Percentiles rank a stretch among this genome's conserved stretches.
Evolutionary conservation across 2,113 vertebrate genomes (phyloP).

Genomic region (Eublepharis macularius): DNA sequence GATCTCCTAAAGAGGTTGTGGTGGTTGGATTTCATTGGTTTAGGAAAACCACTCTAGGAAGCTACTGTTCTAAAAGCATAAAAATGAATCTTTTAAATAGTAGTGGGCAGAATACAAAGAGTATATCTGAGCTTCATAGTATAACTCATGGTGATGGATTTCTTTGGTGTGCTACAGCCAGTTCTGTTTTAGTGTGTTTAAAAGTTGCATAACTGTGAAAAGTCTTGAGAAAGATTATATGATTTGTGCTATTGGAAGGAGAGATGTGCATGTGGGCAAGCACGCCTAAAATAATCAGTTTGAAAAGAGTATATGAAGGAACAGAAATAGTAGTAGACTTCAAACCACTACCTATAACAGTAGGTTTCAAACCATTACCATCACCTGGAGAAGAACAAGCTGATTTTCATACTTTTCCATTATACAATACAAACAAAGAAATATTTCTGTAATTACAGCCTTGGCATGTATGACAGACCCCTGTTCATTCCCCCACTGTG

Average conservation of each 20-base stretch:
- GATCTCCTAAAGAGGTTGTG: background rate
- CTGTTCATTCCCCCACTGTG: too few relatives aligned
- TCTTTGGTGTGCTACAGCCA: background rate
- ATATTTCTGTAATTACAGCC: background rate
- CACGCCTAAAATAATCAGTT: slow-evolving; percentile 45
- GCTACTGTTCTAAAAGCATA: background rate
- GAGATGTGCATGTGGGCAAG: background rate
- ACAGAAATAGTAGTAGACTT: slow-evolving; percentile 14
- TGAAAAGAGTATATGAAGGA: slow-evolving; percentile 52
- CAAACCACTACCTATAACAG: slow-evolving; percentile 13
- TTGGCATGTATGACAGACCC: too few relatives aligned
- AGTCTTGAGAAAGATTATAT: background rate
- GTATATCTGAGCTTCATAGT: background rate
- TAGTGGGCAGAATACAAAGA: background rate
- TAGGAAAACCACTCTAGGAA: background rate
- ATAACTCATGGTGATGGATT: background rate
- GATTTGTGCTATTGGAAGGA: background rate
- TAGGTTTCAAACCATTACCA: slow-evolving; percentile 10
- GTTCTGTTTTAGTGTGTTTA: slow-evolving; percentile 25
- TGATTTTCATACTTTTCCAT: slow-evolving; percentile 10
- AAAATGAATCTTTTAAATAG: background rate
- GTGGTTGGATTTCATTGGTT: background rate
- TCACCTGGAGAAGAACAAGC: background rate
- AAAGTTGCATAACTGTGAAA: background rate
- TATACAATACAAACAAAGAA: background rate